Conservation (phyloP, 1,140 invertebrate genomes). For the Colletes gigas region DNA sequence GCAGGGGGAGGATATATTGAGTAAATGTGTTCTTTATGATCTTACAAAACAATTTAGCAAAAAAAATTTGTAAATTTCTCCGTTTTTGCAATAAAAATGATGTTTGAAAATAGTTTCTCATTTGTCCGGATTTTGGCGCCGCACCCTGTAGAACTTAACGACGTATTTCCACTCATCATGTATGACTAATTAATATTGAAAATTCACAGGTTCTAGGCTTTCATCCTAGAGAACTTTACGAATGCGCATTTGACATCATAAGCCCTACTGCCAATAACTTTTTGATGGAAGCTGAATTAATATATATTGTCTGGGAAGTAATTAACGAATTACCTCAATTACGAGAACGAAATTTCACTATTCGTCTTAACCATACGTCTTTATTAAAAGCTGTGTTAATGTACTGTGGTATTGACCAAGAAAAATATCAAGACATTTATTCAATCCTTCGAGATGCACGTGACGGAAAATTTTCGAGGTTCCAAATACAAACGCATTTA, state of each 20-base stretch:
- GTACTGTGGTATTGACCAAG: conserved; percentile 89
- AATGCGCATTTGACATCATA: conserved; percentile 97
- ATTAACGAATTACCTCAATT: conserved; percentile 87
- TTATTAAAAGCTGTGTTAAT: conserved; percentile 90
- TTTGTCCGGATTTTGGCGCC: no score
- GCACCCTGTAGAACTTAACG: no score
- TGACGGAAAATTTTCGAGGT: conserved; percentile 85
- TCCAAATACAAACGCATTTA: conserved; percentile 88
- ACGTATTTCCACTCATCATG: conserved; percentile 4
- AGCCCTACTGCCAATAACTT: conserved; percentile 86
- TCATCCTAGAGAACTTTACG: conserved; percentile 93
- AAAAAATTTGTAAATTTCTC: no score
- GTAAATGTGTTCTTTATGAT: no score
- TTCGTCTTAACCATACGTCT: conserved; percentile 92
- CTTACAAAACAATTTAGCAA: no score
- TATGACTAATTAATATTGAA: conserved; percentile 15
- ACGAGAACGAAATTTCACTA: conserved; percentile 85
- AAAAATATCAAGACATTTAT: conserved; percentile 86
- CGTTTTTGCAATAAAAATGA: no score
- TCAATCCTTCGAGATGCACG: conserved; percentile 84
- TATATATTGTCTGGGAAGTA: conserved; percentile 90
- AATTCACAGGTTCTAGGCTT: conserved; percentile 84
- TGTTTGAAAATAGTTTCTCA: no score
- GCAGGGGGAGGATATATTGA: no score
- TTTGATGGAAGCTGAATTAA: conserved; percentile 92